Evolutionary conservation across 2,113 vertebrate species (phyloP).

Genomic region (Apodemus sylvaticus): DNA sequence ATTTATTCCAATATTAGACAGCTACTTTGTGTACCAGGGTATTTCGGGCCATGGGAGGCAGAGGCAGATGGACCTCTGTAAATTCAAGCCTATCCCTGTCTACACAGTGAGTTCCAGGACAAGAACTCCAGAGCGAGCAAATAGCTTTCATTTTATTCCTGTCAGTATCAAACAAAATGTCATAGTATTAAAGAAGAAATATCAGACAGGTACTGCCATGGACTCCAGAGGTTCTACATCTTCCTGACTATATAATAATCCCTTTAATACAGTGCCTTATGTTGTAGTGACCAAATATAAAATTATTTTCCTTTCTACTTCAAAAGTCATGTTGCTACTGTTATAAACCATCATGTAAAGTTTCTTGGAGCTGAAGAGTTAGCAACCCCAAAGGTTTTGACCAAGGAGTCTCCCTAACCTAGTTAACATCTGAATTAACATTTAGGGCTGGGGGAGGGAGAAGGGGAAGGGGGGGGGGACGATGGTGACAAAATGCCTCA

Average conservation of each 20-base stretch:
- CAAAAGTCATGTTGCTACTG: neutral
- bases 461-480: rapidly evolving
- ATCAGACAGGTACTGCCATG: neutral
- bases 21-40: neutral
- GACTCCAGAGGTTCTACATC: neutral
- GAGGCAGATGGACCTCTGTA: neutral
- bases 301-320: neutral
- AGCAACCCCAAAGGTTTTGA: neutral
- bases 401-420: neutral
- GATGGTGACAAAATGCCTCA: neutral
- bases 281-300: neutral
- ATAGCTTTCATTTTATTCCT: neutral
- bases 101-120: neutral
- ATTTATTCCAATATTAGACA: neutral
- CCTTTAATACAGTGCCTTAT: neutral
- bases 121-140: neutral
- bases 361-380: neutral
- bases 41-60: neutral
- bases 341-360: neutral
- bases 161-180: neutral
- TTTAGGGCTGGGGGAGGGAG: neutral
- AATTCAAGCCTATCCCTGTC: neutral
- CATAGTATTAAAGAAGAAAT: neutral
- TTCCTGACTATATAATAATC: no score
- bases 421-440: neutral